These are phyloP conservation scores for Lydus trimaculatus DNA, from an alignment of 2,888 invertebrate genomes.

Conservation along the genomic window DNA sequence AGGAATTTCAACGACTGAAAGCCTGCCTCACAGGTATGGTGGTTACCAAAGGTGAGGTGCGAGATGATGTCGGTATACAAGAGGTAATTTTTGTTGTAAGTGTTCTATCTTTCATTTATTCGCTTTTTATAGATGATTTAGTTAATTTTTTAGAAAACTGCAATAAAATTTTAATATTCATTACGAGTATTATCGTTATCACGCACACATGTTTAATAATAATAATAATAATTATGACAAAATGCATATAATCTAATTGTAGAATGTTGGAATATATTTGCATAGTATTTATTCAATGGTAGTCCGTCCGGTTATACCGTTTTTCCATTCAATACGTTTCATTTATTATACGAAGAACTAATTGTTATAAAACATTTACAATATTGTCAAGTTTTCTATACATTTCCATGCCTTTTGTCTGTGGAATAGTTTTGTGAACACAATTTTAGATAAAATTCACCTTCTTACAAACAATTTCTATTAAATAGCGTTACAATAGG, in stretches of 20 bases:
- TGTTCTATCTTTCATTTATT: constrained; percentile 23
- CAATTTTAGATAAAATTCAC: not conserved
- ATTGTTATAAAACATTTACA: not conserved
- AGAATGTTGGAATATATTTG: constrained; percentile 4
- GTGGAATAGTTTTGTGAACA: not conserved
- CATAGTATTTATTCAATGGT: not conserved
- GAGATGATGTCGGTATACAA: constrained; percentile 47
- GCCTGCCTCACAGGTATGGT: constrained; percentile 39
- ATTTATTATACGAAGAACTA: not conserved
- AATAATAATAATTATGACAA: too few species aligned
- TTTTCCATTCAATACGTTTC: not conserved
- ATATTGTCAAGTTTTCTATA: not conserved
- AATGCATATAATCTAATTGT: constrained; percentile 1
- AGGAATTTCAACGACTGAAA: constrained; percentile 17
- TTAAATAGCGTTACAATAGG: not conserved
- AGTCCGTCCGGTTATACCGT: not conserved
- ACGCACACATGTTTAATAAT: constrained; percentile 7
- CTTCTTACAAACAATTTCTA: not conserved
- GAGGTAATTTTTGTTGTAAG: constrained; percentile 51
- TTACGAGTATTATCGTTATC: not conserved
- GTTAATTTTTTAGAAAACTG: not conserved
- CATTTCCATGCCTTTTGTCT: constrained; percentile 1
- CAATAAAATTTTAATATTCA: constrained; percentile 10
- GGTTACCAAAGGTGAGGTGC: constrained; percentile 39
- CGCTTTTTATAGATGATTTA: too few species aligned